These are phyloP conservation scores for Lordiphosa clarofinis DNA, from an alignment of 1,140 invertebrate species.

Conservation along the genomic window DNA sequence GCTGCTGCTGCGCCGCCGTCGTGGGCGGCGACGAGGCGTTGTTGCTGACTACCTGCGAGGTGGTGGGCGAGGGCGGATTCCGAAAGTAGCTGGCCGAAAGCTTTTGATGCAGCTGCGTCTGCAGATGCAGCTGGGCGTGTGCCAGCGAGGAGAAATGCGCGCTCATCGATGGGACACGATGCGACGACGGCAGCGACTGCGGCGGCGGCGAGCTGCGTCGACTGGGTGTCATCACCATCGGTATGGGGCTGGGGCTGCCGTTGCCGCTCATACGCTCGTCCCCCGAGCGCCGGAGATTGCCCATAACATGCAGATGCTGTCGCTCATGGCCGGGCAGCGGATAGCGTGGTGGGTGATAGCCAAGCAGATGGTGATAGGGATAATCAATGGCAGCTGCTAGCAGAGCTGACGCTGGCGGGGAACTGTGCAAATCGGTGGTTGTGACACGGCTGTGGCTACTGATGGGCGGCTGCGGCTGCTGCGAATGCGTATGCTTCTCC, in stretches of 20 bases:
- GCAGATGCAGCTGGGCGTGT: constrained; percentile 82
- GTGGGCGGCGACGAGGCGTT: constrained; percentile 58
- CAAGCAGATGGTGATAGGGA: constrained; percentile 31
- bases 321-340: constrained; percentile 44
- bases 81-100: constrained; percentile 80
- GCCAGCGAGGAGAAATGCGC: constrained; percentile 80
- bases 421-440: constrained; percentile 3
- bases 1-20: no score
- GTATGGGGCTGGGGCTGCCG: constrained; percentile 19
- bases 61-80: constrained; percentile 58
- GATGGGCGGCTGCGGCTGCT: constrained; percentile 33
- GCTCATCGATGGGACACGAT: constrained; percentile 50
- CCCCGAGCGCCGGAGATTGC: constrained; percentile 5
- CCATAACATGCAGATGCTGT: constrained; percentile 2
- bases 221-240: constrained; percentile 85
- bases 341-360: constrained; percentile 28
- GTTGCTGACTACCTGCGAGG: background rate
- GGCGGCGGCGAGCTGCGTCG: constrained; percentile 83
- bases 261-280: constrained; percentile 16
- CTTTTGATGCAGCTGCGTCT: constrained; percentile 81
- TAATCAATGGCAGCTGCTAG: constrained; percentile 15
- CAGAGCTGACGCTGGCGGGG: constrained; percentile 9
- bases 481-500: constrained; percentile 55
- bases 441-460: constrained; percentile 11
- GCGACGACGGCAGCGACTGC: constrained; percentile 24